A percentile compares a stretch with the other conserved stretches of the same genome.
Conservation (phyloP, 2,888 invertebrate genomes). For the Pomacea canaliculata region DNA sequence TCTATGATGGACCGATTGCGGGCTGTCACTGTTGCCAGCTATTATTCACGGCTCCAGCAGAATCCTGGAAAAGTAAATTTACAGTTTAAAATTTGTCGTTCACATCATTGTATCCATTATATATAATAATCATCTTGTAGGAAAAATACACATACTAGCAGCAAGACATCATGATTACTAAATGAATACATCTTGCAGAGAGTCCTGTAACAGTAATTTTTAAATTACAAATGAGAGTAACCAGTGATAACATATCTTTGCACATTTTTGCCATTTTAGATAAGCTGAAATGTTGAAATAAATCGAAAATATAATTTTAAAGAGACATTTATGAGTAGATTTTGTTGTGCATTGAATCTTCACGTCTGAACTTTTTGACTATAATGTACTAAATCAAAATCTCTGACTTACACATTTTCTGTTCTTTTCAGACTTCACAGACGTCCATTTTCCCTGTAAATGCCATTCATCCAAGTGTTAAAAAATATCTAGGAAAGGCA, state of each 20-base stretch:
- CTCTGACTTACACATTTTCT: neutral
- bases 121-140: neutral
- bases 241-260: too few relatives aligned
- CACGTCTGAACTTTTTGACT: too few relatives aligned
- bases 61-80: constrained; percentile 44
- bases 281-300: too few relatives aligned
- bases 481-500: constrained; percentile 70
- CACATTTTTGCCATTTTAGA: too few relatives aligned
- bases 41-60: constrained; percentile 56
- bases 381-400: too few relatives aligned
- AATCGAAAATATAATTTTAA: too few relatives aligned
- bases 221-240: too few relatives aligned
- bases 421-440: neutral
- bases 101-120: neutral
- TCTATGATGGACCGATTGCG: constrained; percentile 62
- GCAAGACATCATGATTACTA: neutral
- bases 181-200: too few relatives aligned
- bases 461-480: constrained; percentile 79
- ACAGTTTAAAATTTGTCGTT: neutral
- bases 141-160: neutral
- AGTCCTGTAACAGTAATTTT: too few relatives aligned
- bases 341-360: too few relatives aligned
- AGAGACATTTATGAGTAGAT: too few relatives aligned
- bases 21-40: constrained; percentile 65
- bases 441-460: constrained; percentile 33